phyloP scores from a whole-genome alignment of 2,113 vertebrate species.

The Alouatta palliata region DNA sequence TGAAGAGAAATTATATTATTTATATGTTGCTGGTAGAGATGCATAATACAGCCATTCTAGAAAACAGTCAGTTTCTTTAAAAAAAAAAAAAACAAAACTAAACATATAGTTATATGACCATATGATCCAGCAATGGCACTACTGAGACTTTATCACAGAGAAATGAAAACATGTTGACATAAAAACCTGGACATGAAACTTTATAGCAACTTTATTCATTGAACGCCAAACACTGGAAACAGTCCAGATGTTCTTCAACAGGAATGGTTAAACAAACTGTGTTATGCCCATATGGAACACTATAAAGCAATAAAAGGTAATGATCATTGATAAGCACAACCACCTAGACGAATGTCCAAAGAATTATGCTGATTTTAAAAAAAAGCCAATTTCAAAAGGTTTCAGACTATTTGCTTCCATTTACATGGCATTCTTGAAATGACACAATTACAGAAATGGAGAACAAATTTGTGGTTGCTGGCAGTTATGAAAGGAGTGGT shows the following conservation, averaged over 20 bases:
- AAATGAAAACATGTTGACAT: not conserved
- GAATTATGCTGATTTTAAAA: not conserved
- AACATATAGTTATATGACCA: not conserved
- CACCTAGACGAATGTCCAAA: not conserved
- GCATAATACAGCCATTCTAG: not conserved
- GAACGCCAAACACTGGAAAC: not conserved
- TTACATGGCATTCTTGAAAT: not conserved
- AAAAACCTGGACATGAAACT: not conserved
- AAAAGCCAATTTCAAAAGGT: not conserved
- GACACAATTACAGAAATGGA: not conserved
- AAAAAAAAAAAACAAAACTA: not conserved
- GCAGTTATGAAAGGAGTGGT: not conserved
- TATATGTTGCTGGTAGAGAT: not conserved
- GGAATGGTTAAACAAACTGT: not conserved
- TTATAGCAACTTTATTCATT: not conserved
- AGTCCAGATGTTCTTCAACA: not conserved
- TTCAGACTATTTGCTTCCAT: not conserved
- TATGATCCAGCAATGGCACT: not conserved
- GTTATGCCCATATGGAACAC: accelerated
- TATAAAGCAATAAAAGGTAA: not conserved
- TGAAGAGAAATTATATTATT: not conserved
- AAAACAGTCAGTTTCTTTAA: not conserved
- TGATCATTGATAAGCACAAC: not conserved
- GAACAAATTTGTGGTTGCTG: not conserved
- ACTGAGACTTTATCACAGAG: not conserved